A percentile compares a stretch with the other conserved stretches of the same genome.
Conservation (phyloP, 2,797 vertebrate species). For the Galaxias olidus region DNA sequence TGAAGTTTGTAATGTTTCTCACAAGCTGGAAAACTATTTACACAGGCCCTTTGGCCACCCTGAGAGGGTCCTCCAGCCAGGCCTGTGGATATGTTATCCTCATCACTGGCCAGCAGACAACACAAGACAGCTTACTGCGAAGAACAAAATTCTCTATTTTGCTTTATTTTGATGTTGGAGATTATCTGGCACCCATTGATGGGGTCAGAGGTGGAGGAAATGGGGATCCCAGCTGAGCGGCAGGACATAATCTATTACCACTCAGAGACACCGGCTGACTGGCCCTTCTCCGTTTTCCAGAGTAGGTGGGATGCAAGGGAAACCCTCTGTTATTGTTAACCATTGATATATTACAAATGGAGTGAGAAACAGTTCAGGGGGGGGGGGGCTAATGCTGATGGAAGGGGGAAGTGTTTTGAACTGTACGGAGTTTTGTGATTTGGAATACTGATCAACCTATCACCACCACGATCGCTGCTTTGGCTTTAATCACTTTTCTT, state of each 20-base stretch:
- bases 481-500: neutral
- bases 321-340: constrained; percentile 18
- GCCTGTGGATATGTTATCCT: constrained; percentile 71
- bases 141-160: constrained; percentile 2
- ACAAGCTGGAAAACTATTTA: constrained; percentile 50
- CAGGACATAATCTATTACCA: neutral
- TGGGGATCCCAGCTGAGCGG: constrained; percentile 55
- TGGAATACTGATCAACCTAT: constrained; percentile 5
- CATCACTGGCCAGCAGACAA: constrained; percentile 25
- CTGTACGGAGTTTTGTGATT: neutral
- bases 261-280: constrained; percentile 9
- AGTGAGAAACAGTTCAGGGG: constrained; percentile 6
- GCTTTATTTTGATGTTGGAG: constrained; percentile 54
- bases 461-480: no score
- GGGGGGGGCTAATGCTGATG: neutral
- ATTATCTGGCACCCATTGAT: constrained; percentile 47
- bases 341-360: constrained; percentile 17
- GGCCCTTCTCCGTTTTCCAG: constrained; percentile 6
- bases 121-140: constrained; percentile 15
- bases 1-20: no score
- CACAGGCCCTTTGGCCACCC: constrained; percentile 50
- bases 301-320: constrained; percentile 3
- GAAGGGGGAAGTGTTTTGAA: constrained; percentile 12
- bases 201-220: constrained; percentile 59
- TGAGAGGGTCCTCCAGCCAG: constrained; percentile 37